phyloP scores from a whole-genome alignment of 2,797 vertebrate species.

The Podargus strigoides region DNA sequence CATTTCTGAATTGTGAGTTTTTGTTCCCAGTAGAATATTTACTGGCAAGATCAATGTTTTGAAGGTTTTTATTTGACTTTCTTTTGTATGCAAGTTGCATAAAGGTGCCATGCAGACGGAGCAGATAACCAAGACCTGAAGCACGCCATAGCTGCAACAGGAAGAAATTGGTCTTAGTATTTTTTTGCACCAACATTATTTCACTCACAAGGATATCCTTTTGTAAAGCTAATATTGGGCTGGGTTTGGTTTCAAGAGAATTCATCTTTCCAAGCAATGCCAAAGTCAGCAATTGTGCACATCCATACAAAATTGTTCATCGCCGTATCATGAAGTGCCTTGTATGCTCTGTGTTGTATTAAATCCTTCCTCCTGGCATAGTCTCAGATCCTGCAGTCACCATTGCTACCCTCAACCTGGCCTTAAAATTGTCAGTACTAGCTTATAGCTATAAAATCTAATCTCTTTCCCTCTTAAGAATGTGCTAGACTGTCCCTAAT shows the following conservation, averaged over 20 bases:
- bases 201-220: neutral
- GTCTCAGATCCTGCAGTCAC: neutral
- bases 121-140: neutral
- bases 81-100: neutral
- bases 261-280: neutral
- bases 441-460: neutral
- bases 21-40: constrained; percentile 19
- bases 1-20: constrained; percentile 31
- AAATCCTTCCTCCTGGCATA: neutral
- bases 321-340: neutral
- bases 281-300: neutral
- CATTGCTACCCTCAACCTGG: neutral
- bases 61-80: neutral
- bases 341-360: neutral
- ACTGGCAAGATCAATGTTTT: neutral
- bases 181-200: neutral
- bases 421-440: neutral
- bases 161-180: accelerated
- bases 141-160: neutral
- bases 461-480: neutral
- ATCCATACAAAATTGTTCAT: neutral
- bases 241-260: neutral
- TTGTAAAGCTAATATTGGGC: neutral
- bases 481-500: neutral
- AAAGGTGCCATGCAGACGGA: neutral